A percentile compares a stretch with the other conserved stretches of the same genome.
These are phyloP conservation scores for Gymnocheta viridis DNA, from an alignment of 2,888 invertebrate genomes.

Conservation along the genomic window DNA sequence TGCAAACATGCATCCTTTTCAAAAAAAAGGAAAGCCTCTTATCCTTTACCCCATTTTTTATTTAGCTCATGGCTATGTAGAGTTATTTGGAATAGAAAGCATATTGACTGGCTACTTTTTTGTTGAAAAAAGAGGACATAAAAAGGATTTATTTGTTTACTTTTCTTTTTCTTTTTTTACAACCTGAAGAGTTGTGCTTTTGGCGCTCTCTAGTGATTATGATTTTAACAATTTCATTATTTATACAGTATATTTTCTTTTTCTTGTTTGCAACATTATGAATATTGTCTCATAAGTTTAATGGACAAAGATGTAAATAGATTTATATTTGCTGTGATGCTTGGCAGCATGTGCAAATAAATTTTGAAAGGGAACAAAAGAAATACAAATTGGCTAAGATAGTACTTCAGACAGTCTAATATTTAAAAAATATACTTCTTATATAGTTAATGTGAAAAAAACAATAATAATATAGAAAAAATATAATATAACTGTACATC, in stretches of 20 bases:
- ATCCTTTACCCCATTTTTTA: conserved; percentile 52
- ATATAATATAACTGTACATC: too few relatives aligned
- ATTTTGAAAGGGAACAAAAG: background rate
- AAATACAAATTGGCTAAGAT: background rate
- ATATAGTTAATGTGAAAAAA: too few relatives aligned
- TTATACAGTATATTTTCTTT: background rate
- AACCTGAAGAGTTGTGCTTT: conserved; percentile 61
- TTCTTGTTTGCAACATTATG: conserved; percentile 39
- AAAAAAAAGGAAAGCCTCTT: conserved; percentile 22
- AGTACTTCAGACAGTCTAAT: conserved; percentile 44
- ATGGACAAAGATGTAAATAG: conserved; percentile 27
- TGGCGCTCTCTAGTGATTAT: conserved; percentile 56
- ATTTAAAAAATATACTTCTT: background rate
- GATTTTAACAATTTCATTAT: conserved; percentile 48
- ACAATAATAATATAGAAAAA: too few relatives aligned
- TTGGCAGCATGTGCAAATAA: conserved; percentile 21
- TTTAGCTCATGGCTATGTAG: conserved; percentile 43
- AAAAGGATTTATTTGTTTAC: conserved; percentile 44
- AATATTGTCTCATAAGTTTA: conserved; percentile 46
- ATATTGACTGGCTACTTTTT: conserved; percentile 50
- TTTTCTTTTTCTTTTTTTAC: conserved; percentile 20
- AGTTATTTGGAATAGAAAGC: conserved; percentile 34
- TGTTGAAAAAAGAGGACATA: conserved; percentile 12
- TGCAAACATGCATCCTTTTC: conserved; percentile 39
- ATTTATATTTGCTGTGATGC: conserved; percentile 9